Base-by-base conservation (phyloP, 2,888 invertebrate genomes). In the Apotomis turbidana region DNA sequence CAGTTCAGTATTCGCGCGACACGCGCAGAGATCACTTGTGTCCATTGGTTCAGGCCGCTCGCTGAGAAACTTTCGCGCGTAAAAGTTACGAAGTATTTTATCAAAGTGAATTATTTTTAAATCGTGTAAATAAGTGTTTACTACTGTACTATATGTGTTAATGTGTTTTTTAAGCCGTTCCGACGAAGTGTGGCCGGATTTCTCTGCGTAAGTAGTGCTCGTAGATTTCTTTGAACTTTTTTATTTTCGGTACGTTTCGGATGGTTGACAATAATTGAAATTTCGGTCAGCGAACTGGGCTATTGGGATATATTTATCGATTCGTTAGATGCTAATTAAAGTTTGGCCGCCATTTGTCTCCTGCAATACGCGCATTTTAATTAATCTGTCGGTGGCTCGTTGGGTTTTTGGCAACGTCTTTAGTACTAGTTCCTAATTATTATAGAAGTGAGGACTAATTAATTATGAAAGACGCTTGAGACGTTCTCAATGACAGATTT, bases 61-160 rank as follows among this genome's bases (percentile, higher is more conserved):
- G 71, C 62, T 58, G 55, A 38, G 71, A 78, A 88, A 89, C 84
- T 89, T 89, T 87, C 80, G 80, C 88, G 87, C 87, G 87, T 83
- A 81, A 87, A 86, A 87, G 83, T 86, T 84, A 76, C 77, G 83
- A 81, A 73, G 72, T 72, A 72, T 72, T 59, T 63, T 58, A 71
- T 38, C 46, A 46, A 52, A 68, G 72, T 72, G 68, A 68, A 72
- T 68, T 72, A 68, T 63, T 63, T 72, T 62, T 54, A 68, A 63
- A 54, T 52, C 58, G 72, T 72, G 68, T 62, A 68, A 72, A 77
- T 78, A 76, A 79, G 87, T 88, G 85, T 79, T 79, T 78, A 74
- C 75, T 73, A 74, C 67, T 77, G 76, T 79, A 64, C 64, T 57
- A 77, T 81, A 78, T 77, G 80, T 83, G 82, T 78, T 79, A 78